A percentile compares a stretch with the other conserved stretches of the same genome.
These are phyloP conservation scores for Drosophila rufa DNA, from an alignment of 1,140 invertebrate genomes.

Conservation along the genomic window DNA sequence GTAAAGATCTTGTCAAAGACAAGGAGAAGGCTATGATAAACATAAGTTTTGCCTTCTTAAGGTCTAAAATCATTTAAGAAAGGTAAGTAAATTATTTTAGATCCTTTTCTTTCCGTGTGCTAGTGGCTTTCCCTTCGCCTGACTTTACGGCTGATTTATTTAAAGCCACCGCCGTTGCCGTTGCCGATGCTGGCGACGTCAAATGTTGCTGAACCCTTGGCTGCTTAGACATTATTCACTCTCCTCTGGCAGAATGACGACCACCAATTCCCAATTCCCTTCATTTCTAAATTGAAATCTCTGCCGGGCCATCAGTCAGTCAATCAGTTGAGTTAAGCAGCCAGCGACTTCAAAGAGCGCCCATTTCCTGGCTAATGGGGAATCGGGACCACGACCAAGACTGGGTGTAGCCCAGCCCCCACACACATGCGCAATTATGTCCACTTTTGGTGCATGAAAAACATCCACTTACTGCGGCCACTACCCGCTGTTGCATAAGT, in stretches of 20 bases:
- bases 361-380: constrained; percentile 47
- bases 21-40: neutral
- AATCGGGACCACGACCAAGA: constrained; percentile 19
- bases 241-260: constrained; percentile 21
- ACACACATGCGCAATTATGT: constrained; percentile 62
- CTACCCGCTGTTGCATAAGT: constrained; percentile 62
- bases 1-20: neutral
- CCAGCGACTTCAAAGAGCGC: constrained; percentile 54
- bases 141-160: constrained; percentile 73
- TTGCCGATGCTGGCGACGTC: constrained; percentile 19
- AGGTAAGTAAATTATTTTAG: neutral
- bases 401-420: constrained; percentile 54
- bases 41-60: neutral
- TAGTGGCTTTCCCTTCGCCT: constrained; percentile 20
- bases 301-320: constrained; percentile 47
- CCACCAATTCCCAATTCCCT: constrained; percentile 12
- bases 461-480: constrained; percentile 31
- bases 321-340: constrained; percentile 40
- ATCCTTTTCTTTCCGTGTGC: constrained; percentile 7
- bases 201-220: constrained; percentile 80
- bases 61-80: too few relatives aligned
- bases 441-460: constrained; percentile 60
- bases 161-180: constrained; percentile 58
- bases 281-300: constrained; percentile 46
- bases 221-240: constrained; percentile 59